Evolutionary conservation across 2,888 invertebrate genomes (phyloP), one percentile per base, ranked within the genome.

Genomic region (Leptinotarsa peninsularis): DNA sequence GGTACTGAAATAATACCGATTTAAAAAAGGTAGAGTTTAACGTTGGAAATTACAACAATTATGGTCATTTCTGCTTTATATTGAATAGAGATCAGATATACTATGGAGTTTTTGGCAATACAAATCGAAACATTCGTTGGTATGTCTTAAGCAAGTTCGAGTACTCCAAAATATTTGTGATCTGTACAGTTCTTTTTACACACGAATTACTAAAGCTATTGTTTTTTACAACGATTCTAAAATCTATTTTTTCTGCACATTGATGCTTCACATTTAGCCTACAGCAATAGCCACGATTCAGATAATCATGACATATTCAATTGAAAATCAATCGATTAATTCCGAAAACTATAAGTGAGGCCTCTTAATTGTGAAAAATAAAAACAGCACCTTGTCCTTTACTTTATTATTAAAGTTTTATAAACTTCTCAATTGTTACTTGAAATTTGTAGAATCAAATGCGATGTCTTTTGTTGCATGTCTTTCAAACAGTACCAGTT

Each of bases 221-320:
- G 66, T 74, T 79, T 72, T 78, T 78, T 78, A 81, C 81, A 80
- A 81, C 81, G 80, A 81, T 76, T 76, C 79, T 80, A 78, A 76
- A 71, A 71, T 74, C 78, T 78, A 77, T 79, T 71, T 77, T 74
- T 76, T 78, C 66, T 73, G 69, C 73, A 74, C 73, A 79, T 49
- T 74, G 67, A 78, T 76, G 72, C 73, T 76, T 74, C 74, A 76
- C 73, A 76, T 77, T 77, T 77, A 77, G 56, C 56, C 58, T 69
- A 43, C 49, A 56, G 58, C 52, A 58, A 63, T 18, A 63, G 43
- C 43, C 33, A 63, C n/a, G 54, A 49, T 54, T 15, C 33, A 43
- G n/a, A 33, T 63, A 33, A 63, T 63, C 63, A 33, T 43, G 43
- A 43, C 14, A 33, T 63, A 63, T 33, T 27, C 17, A 21, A 58